phyloP scores from a whole-genome alignment of 2,797 vertebrate genomes.

The Macropodus opercularis region DNA sequence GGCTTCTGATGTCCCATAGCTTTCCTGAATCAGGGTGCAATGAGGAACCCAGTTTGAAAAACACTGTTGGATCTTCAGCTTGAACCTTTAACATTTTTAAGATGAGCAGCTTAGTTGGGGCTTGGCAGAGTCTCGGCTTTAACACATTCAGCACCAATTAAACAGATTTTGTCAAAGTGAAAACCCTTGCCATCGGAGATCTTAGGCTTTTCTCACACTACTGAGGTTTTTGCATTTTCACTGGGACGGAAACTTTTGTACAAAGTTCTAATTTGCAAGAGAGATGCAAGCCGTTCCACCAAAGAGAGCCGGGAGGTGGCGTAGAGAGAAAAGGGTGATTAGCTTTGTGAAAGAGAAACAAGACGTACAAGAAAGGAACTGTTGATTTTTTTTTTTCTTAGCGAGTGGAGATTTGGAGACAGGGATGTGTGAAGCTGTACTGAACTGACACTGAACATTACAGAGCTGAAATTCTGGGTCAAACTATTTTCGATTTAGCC shows the following conservation, averaged over 20 bases:
- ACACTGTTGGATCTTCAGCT: slow-evolving; percentile 22
- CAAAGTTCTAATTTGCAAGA: slow-evolving; percentile 15
- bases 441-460: slow-evolving; percentile 1
- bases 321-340: neutral
- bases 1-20: slow-evolving; percentile 50
- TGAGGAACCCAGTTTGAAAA: slow-evolving; percentile 22
- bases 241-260: slow-evolving; percentile 27
- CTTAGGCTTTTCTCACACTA: slow-evolving; percentile 6
- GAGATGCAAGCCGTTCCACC: slow-evolving; percentile 17
- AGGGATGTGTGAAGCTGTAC: neutral
- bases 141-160: slow-evolving; percentile 25
- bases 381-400: slow-evolving; percentile 11
- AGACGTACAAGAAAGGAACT: slow-evolving; percentile 9
- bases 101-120: slow-evolving; percentile 34
- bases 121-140: slow-evolving; percentile 30
- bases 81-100: slow-evolving; percentile 14
- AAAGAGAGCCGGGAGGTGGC: slow-evolving; percentile 9
- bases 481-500: no score
- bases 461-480: neutral
- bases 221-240: slow-evolving; percentile 13
- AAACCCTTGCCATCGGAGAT: neutral
- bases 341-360: slow-evolving; percentile 14
- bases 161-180: slow-evolving; percentile 8
- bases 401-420: neutral
- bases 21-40: slow-evolving; percentile 37